These are phyloP conservation scores for Aphidius colemani DNA, from an alignment of 2,888 invertebrate genomes.

Conservation along the genomic window DNA sequence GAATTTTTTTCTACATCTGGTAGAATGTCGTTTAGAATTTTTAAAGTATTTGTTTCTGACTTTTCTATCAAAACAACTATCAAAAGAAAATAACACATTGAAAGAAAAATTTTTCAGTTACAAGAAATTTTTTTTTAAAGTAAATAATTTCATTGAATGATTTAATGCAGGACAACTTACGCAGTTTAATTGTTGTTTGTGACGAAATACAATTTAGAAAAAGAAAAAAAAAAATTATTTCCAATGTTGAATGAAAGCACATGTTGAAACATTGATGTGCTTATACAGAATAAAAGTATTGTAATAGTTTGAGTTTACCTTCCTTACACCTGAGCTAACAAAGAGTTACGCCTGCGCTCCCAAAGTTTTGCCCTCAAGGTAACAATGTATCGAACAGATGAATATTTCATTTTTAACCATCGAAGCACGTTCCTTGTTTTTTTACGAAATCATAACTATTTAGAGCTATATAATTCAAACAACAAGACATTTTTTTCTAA, in stretches of 20 bases:
- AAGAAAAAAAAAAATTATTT: not conserved
- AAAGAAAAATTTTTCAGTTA: not conserved
- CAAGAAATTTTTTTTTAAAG: not conserved
- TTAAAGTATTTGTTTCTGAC: conserved; percentile 42
- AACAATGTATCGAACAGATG: conserved; percentile 38
- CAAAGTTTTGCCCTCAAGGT: not conserved
- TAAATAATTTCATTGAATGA: not conserved
- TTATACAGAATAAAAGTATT: not conserved
- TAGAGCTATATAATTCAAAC: no score
- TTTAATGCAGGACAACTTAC: conserved; percentile 22
- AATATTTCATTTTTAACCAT: conserved; percentile 50
- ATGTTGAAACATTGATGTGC: conserved; percentile 6
- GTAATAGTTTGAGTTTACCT: conserved; percentile 9
- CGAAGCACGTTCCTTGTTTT: conserved; percentile 45
- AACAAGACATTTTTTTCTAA: no score
- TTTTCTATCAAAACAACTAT: conserved; percentile 52
- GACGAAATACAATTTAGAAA: conserved; percentile 12
- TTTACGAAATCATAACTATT: not conserved
- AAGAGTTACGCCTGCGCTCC: conserved; percentile 46
- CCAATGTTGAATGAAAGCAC: not conserved
- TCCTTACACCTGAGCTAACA: not conserved
- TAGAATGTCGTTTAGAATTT: conserved; percentile 43
- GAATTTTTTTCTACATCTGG: conserved; percentile 44
- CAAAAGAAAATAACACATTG: conserved; percentile 16
- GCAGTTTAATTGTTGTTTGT: conserved; percentile 30